Conservation (phyloP, 2,113 vertebrate genomes). For the Nothoprocta perdicaria region DNA sequence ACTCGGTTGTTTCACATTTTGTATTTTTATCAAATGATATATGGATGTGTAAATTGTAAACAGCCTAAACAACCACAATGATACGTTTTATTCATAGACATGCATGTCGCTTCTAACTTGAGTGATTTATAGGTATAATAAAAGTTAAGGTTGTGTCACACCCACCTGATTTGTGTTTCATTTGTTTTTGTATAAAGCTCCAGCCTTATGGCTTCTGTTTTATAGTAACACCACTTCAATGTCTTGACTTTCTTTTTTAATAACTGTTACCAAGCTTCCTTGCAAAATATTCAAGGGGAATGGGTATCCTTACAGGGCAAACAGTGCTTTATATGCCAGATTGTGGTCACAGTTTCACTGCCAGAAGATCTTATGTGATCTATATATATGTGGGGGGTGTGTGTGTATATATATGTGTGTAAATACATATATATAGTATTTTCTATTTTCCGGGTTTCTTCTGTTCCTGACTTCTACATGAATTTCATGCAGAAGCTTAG, state of each 20-base stretch:
- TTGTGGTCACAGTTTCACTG: background rate
- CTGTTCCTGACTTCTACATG: background rate
- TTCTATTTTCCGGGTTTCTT: background rate
- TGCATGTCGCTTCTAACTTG: background rate
- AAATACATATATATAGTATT: background rate
- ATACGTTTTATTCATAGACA: constrained; percentile 27
- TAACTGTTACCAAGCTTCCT: background rate
- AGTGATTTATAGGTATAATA: background rate
- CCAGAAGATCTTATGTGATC: background rate
- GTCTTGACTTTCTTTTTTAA: background rate
- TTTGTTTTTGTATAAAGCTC: background rate
- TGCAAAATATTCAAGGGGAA: background rate
- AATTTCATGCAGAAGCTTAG: background rate
- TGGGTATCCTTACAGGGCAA: background rate
- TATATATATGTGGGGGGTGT: background rate
- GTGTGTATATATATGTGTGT: no score
- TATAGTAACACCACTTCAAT: background rate
- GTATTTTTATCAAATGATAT: constrained; percentile 40
- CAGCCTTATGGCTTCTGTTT: background rate
- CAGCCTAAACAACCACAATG: background rate
- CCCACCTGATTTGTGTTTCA: background rate
- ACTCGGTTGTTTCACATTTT: background rate
- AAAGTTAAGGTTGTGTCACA: background rate
- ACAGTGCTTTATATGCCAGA: background rate
- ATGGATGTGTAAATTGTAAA: constrained; percentile 20